phyloP scores from a whole-genome alignment of 2,797 vertebrate genomes.

The Poeciliopsis paucimaculata region DNA sequence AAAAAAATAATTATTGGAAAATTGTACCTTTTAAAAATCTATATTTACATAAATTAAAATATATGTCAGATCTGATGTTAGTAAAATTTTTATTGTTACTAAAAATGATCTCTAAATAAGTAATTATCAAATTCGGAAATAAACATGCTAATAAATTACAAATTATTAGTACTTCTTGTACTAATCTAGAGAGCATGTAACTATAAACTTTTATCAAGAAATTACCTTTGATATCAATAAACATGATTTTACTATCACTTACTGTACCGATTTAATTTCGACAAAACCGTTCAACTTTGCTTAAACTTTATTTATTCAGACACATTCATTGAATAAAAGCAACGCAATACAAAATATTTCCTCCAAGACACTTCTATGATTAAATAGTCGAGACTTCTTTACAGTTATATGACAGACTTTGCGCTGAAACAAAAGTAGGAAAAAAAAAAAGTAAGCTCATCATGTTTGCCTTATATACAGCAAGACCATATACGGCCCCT shows the following conservation, averaged over 20 bases:
- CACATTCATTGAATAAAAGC: constrained; percentile 45
- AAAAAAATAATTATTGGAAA: neutral
- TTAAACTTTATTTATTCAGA: constrained; percentile 52
- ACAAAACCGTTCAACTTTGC: neutral
- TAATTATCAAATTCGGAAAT: neutral
- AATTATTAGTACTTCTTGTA: neutral
- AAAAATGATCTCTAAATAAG: neutral
- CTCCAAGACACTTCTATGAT: constrained; percentile 28
- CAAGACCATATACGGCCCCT: constrained; percentile 4
- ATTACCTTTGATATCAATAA: no score
- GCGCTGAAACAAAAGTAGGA: constrained; percentile 3
- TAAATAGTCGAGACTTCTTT: constrained; percentile 41
- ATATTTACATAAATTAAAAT: neutral
- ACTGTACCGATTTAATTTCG: no score
- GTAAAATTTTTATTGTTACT: neutral
- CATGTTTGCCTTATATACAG: constrained; percentile 55
- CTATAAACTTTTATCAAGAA: neutral
- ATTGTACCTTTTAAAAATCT: neutral
- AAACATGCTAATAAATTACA: neutral
- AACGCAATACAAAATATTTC: constrained; percentile 48
- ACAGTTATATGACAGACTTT: constrained; percentile 26
- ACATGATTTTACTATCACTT: no score
- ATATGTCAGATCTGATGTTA: neutral
- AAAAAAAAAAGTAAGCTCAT: constrained; percentile 16
- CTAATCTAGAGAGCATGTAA: neutral